Evolutionary conservation across 2,888 invertebrate genomes (phyloP), one percentile per base, ranked within the genome.

Genomic region (Harpalus rubripes): DNA sequence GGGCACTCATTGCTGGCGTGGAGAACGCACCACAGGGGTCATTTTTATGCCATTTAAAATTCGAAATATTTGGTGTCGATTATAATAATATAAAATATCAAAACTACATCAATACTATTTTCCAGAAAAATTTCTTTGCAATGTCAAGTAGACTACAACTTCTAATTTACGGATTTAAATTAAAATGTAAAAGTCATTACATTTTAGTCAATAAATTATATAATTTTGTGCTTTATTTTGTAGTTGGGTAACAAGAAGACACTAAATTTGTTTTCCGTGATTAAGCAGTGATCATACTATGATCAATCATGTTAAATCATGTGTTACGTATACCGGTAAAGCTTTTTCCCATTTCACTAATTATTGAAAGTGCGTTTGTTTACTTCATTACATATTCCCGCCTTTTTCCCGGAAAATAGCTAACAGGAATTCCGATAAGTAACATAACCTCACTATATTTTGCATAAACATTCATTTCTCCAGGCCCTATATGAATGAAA

Each of bases 291-390:
- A 52, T 52, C 44, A 52, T 10, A 52, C 1, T 10, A 12, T 10
- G 44, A 12, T 52, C 44, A 52, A 52, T 52, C 2, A 10, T 10
- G 39, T 68, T 68, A 39, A 68, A 68, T 39, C 39, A 32, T 39
- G 44, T 74, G 41, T 74, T 74, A 74, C 72, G 72, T 74, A 44
- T 74, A 44, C 72, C 72, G 72, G 44, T 18, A 74, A 26, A 32
- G 68, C 26, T 39, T 39, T 26, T 63, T 26, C 22, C 32, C 41
- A 15, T 39, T 41, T 39, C 41, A 18, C 44, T 44, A 44, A 44
- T 44, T 44, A 44, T 44, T 44, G 72, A 68, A 68, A 68, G 39
- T 68, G 68, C 41, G 41, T 74, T 18, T 74, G 18, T 74, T 74
- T 41, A 74, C 41, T 18, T 74, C 15, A 74, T 74, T 74, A 74